Percentiles rank a stretch among this genome's conserved stretches.
These are phyloP conservation scores for Mesocricetus auratus DNA, from an alignment of 2,113 vertebrate genomes.

Conservation along the genomic window DNA sequence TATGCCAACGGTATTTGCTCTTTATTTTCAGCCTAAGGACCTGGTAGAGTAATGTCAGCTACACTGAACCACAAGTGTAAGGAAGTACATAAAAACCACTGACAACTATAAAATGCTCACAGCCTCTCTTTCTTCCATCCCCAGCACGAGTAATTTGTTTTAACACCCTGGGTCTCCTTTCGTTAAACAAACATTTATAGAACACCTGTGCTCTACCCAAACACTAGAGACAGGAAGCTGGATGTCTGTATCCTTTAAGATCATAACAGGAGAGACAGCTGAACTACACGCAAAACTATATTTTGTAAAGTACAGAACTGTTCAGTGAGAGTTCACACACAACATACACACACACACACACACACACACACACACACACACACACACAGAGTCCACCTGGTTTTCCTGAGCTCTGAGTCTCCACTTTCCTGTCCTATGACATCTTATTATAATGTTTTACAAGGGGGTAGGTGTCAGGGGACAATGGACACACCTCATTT, in stretches of 20 bases:
- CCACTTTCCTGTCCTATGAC: neutral
- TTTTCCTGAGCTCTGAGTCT: neutral
- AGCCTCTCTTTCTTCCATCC: neutral
- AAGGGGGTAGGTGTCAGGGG: neutral
- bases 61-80: accelerated
- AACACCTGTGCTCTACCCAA: neutral
- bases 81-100: neutral
- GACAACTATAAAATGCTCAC: neutral
- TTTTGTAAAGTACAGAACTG: neutral
- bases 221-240: neutral
- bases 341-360: neutral
- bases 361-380: too few species aligned
- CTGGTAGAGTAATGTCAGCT: neutral
- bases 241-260: neutral
- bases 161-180: neutral
- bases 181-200: neutral
- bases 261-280: neutral
- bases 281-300: accelerated
- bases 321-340: neutral
- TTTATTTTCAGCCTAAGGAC: neutral
- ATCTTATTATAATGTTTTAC: neutral
- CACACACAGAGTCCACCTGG: neutral
- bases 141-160: neutral
- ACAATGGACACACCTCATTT: neutral
- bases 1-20: neutral